Evolutionary conservation across 92 coral and sea anemone genomes (phyloP).

Genomic region (Scolanthus callimorphus): DNA sequence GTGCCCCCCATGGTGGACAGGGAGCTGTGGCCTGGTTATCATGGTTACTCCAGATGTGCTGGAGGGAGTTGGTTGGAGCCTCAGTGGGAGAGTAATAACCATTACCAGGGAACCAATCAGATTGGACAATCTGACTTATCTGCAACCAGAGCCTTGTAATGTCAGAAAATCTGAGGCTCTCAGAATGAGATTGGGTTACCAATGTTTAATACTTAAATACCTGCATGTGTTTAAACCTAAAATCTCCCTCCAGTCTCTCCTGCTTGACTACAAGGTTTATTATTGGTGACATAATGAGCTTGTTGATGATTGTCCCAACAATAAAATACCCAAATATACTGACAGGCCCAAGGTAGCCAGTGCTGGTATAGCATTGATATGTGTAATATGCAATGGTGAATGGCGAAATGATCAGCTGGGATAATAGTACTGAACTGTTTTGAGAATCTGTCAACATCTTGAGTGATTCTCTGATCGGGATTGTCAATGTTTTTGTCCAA

Average conservation of each 20-base stretch:
- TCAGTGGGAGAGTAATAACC: too few relatives aligned
- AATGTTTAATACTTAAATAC: too few relatives aligned
- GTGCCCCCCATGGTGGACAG: too few relatives aligned
- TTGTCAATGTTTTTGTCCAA: conserved; percentile 82
- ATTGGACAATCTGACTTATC: too few relatives aligned
- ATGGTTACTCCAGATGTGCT: too few relatives aligned
- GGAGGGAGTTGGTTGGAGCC: too few relatives aligned
- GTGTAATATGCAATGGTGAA: conserved; percentile 89
- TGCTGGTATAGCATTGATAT: conserved; percentile 86
- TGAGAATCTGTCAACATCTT: conserved; percentile 87
- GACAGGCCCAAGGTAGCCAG: conserved; percentile 88
- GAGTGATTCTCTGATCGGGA: conserved; percentile 92
- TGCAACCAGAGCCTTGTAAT: too few relatives aligned
- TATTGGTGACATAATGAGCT: conserved; percentile 88
- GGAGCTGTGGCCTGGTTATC: too few relatives aligned
- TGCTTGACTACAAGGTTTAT: conserved; percentile 80
- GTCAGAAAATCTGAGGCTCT: too few relatives aligned
- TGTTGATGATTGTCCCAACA: conserved; percentile 79
- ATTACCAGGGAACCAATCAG: too few relatives aligned
- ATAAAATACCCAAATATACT: conserved; percentile 86
- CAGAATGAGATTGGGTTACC: too few relatives aligned
- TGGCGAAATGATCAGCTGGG: conserved; percentile 76
- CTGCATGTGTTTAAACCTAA: conserved; percentile 99
- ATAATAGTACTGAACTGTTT: conserved; percentile 60
- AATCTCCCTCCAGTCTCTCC: conserved; percentile 89